phyloP scores from a whole-genome alignment of 2,797 vertebrate genomes.

The Hemibagrus guttatus region DNA sequence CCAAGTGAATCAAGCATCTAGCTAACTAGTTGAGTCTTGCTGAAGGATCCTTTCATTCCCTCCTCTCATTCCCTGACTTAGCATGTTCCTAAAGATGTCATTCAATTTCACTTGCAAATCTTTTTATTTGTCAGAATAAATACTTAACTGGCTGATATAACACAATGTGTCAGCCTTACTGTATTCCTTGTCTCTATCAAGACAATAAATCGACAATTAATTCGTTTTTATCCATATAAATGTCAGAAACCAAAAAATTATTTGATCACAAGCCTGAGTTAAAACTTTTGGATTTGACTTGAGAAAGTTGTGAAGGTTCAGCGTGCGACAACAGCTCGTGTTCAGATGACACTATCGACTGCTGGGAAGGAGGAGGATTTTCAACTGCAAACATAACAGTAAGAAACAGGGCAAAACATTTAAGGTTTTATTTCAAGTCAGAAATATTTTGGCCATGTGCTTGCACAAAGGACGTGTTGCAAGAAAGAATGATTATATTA shows the following conservation, averaged over 20 bases:
- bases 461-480: background rate
- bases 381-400: background rate
- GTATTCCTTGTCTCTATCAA: background rate
- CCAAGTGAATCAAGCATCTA: background rate
- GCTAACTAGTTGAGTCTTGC: background rate
- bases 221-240: background rate
- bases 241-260: background rate
- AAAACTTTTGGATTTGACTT: background rate
- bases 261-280: background rate
- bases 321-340: background rate
- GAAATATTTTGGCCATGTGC: background rate
- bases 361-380: background rate
- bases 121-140: background rate
- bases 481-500: background rate
- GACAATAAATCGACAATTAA: background rate
- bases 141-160: background rate
- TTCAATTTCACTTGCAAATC: background rate
- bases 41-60: background rate
- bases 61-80: background rate
- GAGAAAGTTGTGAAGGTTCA: background rate
- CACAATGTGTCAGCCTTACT: background rate
- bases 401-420: background rate
- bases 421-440: background rate
- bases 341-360: background rate
- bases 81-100: background rate